Conservation (phyloP, 2,888 invertebrate species). For the Ephialtes manifestator region DNA sequence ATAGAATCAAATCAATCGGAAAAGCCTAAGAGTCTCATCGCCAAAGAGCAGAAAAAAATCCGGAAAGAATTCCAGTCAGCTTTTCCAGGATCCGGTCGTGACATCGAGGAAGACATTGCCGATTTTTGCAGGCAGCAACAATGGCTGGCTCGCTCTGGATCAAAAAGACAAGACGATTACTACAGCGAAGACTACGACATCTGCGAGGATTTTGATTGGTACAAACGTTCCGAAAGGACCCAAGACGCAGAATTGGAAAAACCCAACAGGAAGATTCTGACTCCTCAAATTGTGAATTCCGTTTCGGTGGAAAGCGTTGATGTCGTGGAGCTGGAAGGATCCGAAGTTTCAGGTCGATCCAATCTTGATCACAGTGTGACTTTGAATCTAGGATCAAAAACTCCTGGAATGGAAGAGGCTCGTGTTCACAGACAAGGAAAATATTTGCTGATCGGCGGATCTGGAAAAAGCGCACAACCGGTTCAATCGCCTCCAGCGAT, state of each 20-base stretch:
- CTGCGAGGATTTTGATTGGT: background rate
- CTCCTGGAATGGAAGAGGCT: constrained; percentile 29
- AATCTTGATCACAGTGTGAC: background rate
- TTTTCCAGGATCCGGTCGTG: background rate
- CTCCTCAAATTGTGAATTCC: constrained; percentile 14
- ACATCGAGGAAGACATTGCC: background rate
- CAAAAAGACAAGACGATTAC: background rate
- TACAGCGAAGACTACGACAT: background rate
- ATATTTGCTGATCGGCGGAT: constrained; percentile 57
- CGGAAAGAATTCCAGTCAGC: background rate
- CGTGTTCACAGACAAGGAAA: constrained; percentile 32
- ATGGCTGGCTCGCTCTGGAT: background rate
- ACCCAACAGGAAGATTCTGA: constrained; percentile 6
- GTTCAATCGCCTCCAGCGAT: constrained; percentile 57
- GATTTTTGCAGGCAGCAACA: background rate
- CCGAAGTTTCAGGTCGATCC: constrained; percentile 22
- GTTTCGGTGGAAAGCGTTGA: constrained; percentile 28
- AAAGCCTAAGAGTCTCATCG: background rate
- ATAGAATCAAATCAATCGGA: constrained; percentile 10
- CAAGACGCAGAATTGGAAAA: background rate
- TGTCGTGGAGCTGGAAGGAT: constrained; percentile 27
- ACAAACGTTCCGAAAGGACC: background rate
- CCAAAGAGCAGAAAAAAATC: background rate
- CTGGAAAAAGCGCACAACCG: background rate
- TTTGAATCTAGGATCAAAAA: constrained; percentile 40